phyloP scores from a whole-genome alignment of 2,113 vertebrate species.

The Paraplagusia blochii region DNA sequence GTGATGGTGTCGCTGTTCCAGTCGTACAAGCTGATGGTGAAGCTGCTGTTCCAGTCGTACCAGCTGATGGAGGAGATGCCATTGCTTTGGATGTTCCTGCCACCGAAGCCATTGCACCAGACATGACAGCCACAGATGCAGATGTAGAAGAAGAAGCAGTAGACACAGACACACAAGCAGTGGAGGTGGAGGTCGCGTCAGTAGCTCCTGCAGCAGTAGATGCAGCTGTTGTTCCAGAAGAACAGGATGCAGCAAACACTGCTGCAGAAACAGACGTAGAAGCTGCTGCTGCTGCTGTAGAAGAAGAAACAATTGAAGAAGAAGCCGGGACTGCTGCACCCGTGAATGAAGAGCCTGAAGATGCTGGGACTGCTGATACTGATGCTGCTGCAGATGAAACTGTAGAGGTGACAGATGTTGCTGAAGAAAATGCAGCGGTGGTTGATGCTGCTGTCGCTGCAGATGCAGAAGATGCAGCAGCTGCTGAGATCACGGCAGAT shows the following conservation, averaged over 20 bases:
- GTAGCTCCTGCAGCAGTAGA: constrained; percentile 43
- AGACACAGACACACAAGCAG: constrained; percentile 19
- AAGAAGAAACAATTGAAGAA: constrained; percentile 21
- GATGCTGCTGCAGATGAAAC: constrained; percentile 38
- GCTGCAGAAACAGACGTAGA: constrained; percentile 29
- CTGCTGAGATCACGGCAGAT: constrained; percentile 58
- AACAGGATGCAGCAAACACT: constrained; percentile 11
- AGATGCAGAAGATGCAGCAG: constrained; percentile 52
- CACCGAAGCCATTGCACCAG: constrained; percentile 53
- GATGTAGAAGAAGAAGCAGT: constrained; percentile 24
- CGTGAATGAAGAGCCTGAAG: constrained; percentile 25
- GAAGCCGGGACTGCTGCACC: neutral
- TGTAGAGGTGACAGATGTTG: constrained; percentile 16
- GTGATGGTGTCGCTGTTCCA: constrained; percentile 36
- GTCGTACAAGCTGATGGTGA: constrained; percentile 46
- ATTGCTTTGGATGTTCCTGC: constrained; percentile 46
- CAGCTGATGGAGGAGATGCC: constrained; percentile 39
- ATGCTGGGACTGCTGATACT: constrained; percentile 58
- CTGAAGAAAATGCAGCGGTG: constrained; percentile 30
- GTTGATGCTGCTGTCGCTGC: constrained; percentile 60
- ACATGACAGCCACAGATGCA: constrained; percentile 7
- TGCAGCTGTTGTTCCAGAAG: constrained; percentile 35
- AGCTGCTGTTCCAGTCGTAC: constrained; percentile 40
- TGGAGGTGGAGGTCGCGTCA: constrained; percentile 25
- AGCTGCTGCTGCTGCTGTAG: constrained; percentile 14